phyloP scores from a whole-genome alignment of 2,797 vertebrate species.

The Pangasius djambal region DNA sequence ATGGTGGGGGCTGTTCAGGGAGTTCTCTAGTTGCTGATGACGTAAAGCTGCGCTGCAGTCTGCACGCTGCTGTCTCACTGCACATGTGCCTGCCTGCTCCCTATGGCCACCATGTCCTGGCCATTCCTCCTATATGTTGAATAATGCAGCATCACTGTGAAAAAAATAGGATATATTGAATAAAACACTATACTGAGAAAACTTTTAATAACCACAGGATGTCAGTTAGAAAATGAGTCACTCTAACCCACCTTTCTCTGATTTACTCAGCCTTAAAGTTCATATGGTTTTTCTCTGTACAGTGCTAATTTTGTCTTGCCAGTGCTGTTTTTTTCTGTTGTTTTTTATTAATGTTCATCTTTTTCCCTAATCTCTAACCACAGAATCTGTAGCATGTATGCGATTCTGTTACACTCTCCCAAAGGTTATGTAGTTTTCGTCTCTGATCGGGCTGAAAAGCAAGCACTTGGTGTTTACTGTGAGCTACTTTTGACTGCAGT shows the following conservation, averaged over 20 bases:
- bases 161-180: neutral
- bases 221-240: conserved; percentile 41
- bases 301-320: conserved; percentile 11
- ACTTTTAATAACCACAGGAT: conserved; percentile 10
- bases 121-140: neutral
- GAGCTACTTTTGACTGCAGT: neutral
- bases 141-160: conserved; percentile 14
- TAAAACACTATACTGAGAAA: neutral
- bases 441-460: neutral
- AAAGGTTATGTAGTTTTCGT: neutral
- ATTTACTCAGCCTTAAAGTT: conserved; percentile 6
- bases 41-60: conserved; percentile 46
- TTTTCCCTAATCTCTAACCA: neutral
- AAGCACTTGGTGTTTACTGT: neutral
- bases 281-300: neutral
- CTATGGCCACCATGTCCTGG: conserved; percentile 7
- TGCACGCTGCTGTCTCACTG: conserved; percentile 49
- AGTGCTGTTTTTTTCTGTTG: neutral
- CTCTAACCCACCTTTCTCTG: neutral
- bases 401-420: neutral
- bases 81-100: conserved; percentile 31
- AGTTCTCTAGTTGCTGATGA: conserved; percentile 51
- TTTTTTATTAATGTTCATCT: neutral
- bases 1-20: conserved; percentile 43
- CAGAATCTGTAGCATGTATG: conserved; percentile 1